Evolutionary conservation across 2,888 invertebrate species (phyloP).

Genomic region (Lithophane ornitopus): DNA sequence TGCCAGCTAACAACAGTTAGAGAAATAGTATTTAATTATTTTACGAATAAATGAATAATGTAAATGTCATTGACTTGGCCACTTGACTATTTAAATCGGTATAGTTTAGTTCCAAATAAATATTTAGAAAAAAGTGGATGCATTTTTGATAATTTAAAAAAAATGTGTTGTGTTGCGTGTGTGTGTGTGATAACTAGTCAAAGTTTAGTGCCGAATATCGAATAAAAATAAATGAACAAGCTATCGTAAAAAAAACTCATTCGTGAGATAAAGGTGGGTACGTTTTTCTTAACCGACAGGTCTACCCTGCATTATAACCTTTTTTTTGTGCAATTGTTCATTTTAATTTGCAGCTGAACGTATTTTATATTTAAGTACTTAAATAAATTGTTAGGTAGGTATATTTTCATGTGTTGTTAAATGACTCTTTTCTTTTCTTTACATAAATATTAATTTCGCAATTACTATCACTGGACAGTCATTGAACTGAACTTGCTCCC

Average conservation of each 20-base stretch:
- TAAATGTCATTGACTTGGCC: not conserved
- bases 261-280: not conserved
- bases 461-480: not conserved
- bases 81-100: not conserved
- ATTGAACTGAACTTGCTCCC: not conserved
- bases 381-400: not conserved
- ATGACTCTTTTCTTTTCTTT: not conserved
- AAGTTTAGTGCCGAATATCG: not conserved
- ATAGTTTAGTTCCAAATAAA: not conserved
- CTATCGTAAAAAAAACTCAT: not conserved
- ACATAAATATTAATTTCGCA: not conserved
- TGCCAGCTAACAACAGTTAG: conserved; percentile 3
- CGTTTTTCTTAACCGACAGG: not conserved
- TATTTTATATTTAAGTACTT: not conserved
- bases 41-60: conserved; percentile 22
- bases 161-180: not conserved
- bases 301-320: not conserved
- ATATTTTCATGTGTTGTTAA: not conserved
- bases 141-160: not conserved
- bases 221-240: not conserved
- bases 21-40: conserved; percentile 15
- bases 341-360: not conserved
- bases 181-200: not conserved
- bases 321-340: not conserved
- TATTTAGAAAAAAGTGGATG: not conserved